Evolutionary conservation across 2,113 vertebrate species (phyloP).

Genomic region (Stegastes partitus): DNA sequence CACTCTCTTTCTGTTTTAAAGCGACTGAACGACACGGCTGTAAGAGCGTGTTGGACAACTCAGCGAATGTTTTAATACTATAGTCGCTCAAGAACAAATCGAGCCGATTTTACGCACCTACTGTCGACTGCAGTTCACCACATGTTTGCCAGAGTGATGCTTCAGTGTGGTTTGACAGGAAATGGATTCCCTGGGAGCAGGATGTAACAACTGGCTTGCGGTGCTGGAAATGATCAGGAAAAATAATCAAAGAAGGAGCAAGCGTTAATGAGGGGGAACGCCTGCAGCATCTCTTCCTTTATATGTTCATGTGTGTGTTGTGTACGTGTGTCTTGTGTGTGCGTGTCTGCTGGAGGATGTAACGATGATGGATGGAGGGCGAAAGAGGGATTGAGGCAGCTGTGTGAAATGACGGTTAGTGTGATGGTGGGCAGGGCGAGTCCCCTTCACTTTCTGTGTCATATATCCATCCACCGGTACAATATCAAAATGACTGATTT

Average conservation of each 20-base stretch:
- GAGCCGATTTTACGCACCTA: slow-evolving; percentile 16
- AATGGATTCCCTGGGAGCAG: slow-evolving; percentile 73
- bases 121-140: slow-evolving; percentile 26
- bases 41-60: neutral
- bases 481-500: slow-evolving; percentile 43
- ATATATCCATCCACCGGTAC: slow-evolving; percentile 35
- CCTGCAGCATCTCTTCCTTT: slow-evolving; percentile 70
- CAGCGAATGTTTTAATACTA: slow-evolving; percentile 20
- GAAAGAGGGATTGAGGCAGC: slow-evolving; percentile 56
- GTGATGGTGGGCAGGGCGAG: slow-evolving; percentile 31
- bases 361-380: slow-evolving; percentile 71
- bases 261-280: slow-evolving; percentile 78
- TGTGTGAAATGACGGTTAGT: slow-evolving; percentile 40
- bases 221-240: slow-evolving; percentile 76
- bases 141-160: slow-evolving; percentile 54
- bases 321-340: slow-evolving; percentile 31
- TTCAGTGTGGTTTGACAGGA: slow-evolving; percentile 57
- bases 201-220: slow-evolving; percentile 67
- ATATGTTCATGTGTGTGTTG: slow-evolving; percentile 39
- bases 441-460: slow-evolving; percentile 35
- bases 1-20: too few species aligned
- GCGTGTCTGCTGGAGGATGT: slow-evolving; percentile 54
- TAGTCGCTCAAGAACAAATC: slow-evolving; percentile 28
- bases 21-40: neutral
- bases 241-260: slow-evolving; percentile 78